Evolutionary conservation across 2,113 vertebrate genomes (phyloP), one percentile per base, ranked within the genome.

Genomic region (Megaceryle torquata): DNA sequence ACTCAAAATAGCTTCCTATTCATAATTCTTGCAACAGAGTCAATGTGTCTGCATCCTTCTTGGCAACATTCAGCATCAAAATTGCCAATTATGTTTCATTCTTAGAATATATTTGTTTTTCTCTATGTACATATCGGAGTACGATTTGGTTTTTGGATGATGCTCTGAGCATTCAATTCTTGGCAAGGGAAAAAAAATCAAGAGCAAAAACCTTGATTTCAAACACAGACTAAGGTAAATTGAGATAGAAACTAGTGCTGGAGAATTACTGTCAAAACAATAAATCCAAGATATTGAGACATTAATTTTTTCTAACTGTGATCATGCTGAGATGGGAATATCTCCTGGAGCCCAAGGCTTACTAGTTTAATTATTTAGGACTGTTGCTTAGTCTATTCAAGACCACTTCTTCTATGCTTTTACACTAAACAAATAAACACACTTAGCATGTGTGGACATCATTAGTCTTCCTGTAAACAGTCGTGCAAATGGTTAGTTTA

Each of bases 241-340:
- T 41, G 14, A 80, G n/a, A 37, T 63, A 31, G 83, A 86, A 95
- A 78, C 25, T 46, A 63, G 19, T 89, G 60, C 56, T 86, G 72
- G 88, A 44, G 17, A 53, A 95, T 95, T 93, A 94, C 54, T 93
- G 65, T 61, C 69, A 64, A 91, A 95, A 80, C 20, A 82, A 13
- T 28, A 89, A 95, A 86, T 5, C 15, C 2, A 9, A 75, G 16
- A 64, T 24, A 48, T 3, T 72, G 13, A 74, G 4, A 85, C 10
- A 46, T 48, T 57, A 1, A 6, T 28, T 41, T 82, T 86, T 94
- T 35, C 19, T 87, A 15, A 64, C 25, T 69, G 80, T 57, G 28
- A 21, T 39, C 26, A 31, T 65, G 9, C 2, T 88, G 60, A 70
- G 20, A 80, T 41, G 20, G 5, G 12, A 75, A 24, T 35, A 43